Percentiles rank a stretch among this genome's conserved stretches.
Evolutionary conservation across 2,113 vertebrate species (phyloP).

Genomic region (Nicator chloris): DNA sequence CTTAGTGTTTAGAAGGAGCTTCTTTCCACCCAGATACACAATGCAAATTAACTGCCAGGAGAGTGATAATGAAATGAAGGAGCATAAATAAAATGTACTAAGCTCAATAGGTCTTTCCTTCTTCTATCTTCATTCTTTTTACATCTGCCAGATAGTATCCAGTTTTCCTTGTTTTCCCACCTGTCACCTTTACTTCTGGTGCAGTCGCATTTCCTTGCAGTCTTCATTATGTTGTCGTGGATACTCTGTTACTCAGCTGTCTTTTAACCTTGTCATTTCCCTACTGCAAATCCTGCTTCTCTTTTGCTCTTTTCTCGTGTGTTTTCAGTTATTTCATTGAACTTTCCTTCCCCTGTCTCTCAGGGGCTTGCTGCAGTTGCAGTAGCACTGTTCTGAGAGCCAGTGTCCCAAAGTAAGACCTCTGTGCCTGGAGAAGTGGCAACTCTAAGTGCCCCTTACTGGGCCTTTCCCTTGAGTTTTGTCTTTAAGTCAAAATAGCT

Average conservation of each 20-base stretch:
- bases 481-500: neutral
- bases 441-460: neutral
- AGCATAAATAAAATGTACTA: neutral
- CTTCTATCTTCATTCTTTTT: neutral
- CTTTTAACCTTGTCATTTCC: neutral
- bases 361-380: neutral
- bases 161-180: neutral
- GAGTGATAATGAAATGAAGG: neutral
- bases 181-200: neutral
- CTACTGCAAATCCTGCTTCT: neutral
- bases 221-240: neutral
- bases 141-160: neutral
- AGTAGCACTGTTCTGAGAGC: neutral
- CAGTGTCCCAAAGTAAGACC: neutral
- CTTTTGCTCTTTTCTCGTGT: neutral
- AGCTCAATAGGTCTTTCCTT: neutral
- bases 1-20: neutral
- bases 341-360: neutral
- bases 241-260: neutral
- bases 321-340: neutral
- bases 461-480: neutral
- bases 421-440: neutral
- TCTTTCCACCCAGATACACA: neutral
- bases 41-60: neutral
- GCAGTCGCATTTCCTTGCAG: neutral